A percentile compares a stretch with the other conserved stretches of the same genome.
phyloP scores from a whole-genome alignment of 1,140 invertebrate genomes.

The Drosophila lacertosa region DNA sequence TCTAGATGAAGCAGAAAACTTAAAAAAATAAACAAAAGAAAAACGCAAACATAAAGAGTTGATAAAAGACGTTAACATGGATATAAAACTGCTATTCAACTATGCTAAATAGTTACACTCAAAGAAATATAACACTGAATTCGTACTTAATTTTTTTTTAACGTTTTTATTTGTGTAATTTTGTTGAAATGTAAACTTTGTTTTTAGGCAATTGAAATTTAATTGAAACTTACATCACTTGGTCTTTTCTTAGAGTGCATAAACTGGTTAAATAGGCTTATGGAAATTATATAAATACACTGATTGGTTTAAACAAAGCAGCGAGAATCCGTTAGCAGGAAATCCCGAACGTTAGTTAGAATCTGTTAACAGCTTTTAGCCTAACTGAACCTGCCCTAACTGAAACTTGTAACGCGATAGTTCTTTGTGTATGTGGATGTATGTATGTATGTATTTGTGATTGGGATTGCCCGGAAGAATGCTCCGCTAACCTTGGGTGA shows the following conservation, averaged over 20 bases:
- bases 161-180: too few species aligned
- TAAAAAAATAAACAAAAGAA: not conserved
- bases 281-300: conserved; percentile 1
- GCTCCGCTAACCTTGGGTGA: conserved; percentile 24
- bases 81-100: not conserved
- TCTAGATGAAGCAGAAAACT: conserved; percentile 8
- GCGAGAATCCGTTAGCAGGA: too few species aligned
- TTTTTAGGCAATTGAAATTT: too few species aligned
- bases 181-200: too few species aligned
- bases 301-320: conserved; percentile 2
- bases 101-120: not conserved
- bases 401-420: not conserved
- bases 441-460: too few species aligned
- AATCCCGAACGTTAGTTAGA: not conserved
- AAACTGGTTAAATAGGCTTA: not conserved
- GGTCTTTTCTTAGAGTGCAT: too few species aligned
- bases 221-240: too few species aligned
- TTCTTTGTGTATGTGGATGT: not conserved
- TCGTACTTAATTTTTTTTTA: too few species aligned
- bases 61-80: not conserved
- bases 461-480: too few species aligned
- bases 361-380: not conserved
- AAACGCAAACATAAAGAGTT: not conserved
- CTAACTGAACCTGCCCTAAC: conserved; percentile 13
- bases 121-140: too few species aligned